phyloP scores from a whole-genome alignment of 2,797 vertebrate species.

The Myotis pilosus region DNA sequence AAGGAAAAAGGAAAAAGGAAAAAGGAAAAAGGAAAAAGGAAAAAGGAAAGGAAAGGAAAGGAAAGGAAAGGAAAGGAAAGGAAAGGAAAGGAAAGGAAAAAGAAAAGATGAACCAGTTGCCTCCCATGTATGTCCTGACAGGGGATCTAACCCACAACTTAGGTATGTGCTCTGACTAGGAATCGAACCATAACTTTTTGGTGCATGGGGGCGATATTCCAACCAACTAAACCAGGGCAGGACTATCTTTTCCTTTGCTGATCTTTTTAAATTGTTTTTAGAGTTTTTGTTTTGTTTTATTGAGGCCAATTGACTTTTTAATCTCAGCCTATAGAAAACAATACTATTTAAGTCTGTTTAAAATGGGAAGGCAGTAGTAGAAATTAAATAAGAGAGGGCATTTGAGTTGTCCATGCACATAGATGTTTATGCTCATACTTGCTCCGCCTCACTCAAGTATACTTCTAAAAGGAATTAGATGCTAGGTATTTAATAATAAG shows the following conservation, averaged over 20 bases:
- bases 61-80: too few species aligned
- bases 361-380: background rate
- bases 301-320: background rate
- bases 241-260: background rate
- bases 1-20: too few species aligned
- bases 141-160: background rate
- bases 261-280: background rate
- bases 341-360: background rate
- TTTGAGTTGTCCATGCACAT: background rate
- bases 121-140: background rate
- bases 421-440: background rate
- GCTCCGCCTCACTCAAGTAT: background rate
- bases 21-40: too few species aligned
- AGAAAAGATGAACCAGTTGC: background rate
- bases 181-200: background rate
- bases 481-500: background rate
- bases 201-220: background rate
- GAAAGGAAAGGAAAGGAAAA: accelerated
- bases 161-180: background rate
- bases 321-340: background rate
- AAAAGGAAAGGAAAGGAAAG: too few species aligned
- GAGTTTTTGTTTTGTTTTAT: background rate
- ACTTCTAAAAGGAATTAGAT: background rate
- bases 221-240: background rate
- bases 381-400: background rate